Evolutionary conservation across 1,140 invertebrate genomes (phyloP).

Genomic region (Penaeus japonicus): DNA sequence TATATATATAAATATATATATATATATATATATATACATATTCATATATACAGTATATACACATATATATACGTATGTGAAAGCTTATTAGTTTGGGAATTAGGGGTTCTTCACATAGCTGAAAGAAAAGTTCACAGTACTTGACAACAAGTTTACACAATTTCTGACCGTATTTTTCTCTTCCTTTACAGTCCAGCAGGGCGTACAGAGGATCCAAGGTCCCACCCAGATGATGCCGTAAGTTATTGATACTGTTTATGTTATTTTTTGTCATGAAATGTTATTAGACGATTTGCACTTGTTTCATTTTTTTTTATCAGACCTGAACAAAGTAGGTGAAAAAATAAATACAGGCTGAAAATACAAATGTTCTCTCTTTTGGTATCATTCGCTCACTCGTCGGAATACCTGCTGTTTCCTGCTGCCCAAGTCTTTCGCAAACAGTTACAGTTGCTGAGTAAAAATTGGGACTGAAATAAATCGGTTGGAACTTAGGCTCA

Average conservation of each 20-base stretch:
- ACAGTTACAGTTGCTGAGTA: too few species aligned
- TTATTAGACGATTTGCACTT: neutral
- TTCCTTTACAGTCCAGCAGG: conserved; percentile 35
- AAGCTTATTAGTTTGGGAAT: neutral
- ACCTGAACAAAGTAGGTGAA: neutral
- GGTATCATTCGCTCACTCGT: too few species aligned
- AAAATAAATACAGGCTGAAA: neutral
- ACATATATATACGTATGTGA: neutral
- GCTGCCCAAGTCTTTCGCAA: too few species aligned
- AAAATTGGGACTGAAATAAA: too few species aligned
- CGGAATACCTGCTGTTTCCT: too few species aligned
- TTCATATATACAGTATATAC: too few species aligned
- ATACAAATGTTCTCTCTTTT: neutral
- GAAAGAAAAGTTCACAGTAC: too few species aligned
- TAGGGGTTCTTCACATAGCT: too few species aligned
- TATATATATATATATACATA: conserved; percentile 3
- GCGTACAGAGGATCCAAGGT: conserved; percentile 38
- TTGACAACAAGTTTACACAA: neutral
- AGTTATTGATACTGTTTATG: neutral
- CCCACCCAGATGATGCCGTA: conserved; percentile 35
- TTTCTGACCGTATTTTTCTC: neutral
- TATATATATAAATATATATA: conserved; percentile 43
- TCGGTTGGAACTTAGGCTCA: too few species aligned
- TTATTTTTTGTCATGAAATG: neutral
- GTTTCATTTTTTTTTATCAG: neutral